Base-by-base conservation (phyloP, 2,888 invertebrate species). In the Slavum lentiscoides region DNA sequence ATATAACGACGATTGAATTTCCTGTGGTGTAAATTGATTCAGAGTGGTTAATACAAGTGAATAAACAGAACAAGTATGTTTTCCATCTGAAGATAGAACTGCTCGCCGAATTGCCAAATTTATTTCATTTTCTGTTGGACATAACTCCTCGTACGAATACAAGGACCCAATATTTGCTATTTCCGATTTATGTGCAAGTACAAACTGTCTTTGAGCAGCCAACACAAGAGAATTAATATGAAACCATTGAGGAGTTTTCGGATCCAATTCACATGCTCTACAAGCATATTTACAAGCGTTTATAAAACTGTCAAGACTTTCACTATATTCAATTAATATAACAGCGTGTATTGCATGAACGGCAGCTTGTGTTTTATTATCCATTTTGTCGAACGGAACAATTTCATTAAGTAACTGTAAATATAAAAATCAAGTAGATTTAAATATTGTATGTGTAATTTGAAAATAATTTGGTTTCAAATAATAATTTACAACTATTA, bases 371-470 rank as follows among this genome's bases (percentile, higher is more conserved):
- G 69, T 37, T 77, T 53, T 77, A 69, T 69, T 30, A 55, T 61
- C 13, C 61, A 77, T 69, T 21, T 21, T 23, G 1, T 53, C 17
- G 62, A 77, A 77, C 7, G 53, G 37, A 49, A 69, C 49, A 39
- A 70, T 77, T 37, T 77, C 77, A 39, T 77, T 37, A 49, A 77
- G 37, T 13, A 77, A 69, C 77, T 77, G 13, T 37, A 77, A 77
- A 77, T 70, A 77, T 39, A 77, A n/a, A 23, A 55, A 75, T 59
- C 0, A 49, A 49, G 13, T 8, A 58, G 43, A 39, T 59, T 69
- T 69, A 49, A 73, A 49, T 49, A 59, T 59, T 30, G 19, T 43
- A 72, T 19, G 1, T 19, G 11, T 19, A 19, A 19, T 55, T 55
- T 17, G 4, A 39, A 37, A 39, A 19, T 64, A 64, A 64, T 64